Evolutionary conservation across 2,113 vertebrate genomes (phyloP), one percentile per base, ranked within the genome.

Genomic region (Ahaetulla prasina): DNA sequence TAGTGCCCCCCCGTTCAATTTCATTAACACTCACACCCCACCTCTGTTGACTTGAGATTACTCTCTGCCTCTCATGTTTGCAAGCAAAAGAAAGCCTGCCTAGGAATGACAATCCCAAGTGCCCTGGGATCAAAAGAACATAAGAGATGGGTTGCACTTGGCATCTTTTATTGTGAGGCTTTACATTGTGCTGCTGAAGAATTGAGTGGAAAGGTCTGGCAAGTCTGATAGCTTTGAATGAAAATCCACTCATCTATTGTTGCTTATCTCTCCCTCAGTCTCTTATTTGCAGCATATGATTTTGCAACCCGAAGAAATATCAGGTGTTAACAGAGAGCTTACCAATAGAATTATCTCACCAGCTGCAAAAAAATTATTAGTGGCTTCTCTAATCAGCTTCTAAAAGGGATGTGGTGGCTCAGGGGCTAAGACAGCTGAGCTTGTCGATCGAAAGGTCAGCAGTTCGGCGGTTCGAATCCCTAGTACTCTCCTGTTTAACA

Each of bases 251-350:
- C 57, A 50, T 91, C 50, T 91, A 86, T 74, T 35, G 68, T 92
- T 87, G 50, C 89, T 95, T 94, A 90, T 88, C 57, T 91, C 60
- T 80, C 90, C 87, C 57, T 53, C 47, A 74, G 63, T n/a, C 54
- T 11, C 91, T 95, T 94, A 89, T 47, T 88, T 88, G 90, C 35
- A 57, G 85, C 89, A 92, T 45, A 35, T 94, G 54, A 74, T 88
- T 92, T 91, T 68, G 91, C 89, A 92, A 95, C 92, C 93, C 93
- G 30, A 49, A 87, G 96, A 94, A 94, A 95, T 89, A 90, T 94
- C 92, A 92, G 93, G 85, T 90, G 14, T 63, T 57, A 91, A 55
- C 53, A 94, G 85, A 92, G 89, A 93, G 50, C 95, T 89, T 68
- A 30, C 47, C 23, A 68, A 49, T 92, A 93, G 93, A 87, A 91